Evolutionary conservation across 2,113 vertebrate genomes (phyloP).

Genomic region (Sapayoa aenigma): DNA sequence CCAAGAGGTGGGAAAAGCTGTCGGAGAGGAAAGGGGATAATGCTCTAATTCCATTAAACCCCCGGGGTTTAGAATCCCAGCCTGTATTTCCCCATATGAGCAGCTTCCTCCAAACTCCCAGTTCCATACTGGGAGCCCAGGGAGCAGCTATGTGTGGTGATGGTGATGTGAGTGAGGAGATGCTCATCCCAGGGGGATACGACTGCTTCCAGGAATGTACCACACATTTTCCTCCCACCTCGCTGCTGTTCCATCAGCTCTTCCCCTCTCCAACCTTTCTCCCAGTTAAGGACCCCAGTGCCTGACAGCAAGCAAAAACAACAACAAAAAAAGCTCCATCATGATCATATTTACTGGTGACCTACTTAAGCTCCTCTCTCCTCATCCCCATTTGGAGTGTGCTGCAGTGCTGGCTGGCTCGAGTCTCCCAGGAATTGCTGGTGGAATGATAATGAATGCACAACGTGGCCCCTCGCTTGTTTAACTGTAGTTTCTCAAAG

Average conservation of each 20-base stretch:
- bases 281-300: not conserved
- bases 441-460: slow-evolving; percentile 23
- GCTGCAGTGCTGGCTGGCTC: not conserved
- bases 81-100: not conserved
- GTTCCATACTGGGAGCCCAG: accelerated
- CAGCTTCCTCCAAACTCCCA: not conserved
- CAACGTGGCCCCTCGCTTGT: not conserved
- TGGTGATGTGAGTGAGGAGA: accelerated
- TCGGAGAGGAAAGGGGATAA: not conserved
- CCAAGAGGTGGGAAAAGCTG: not conserved
- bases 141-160: not conserved
- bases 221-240: not conserved
- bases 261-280: not conserved
- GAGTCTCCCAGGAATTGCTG: not conserved
- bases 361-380: slow-evolving; percentile 40
- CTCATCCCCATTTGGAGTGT: not conserved
- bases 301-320: not conserved
- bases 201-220: not conserved
- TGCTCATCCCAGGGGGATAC: not conserved
- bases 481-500: not conserved
- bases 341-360: slow-evolving; percentile 1
- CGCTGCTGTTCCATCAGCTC: accelerated
- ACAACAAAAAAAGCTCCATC: not conserved
- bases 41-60: not conserved
- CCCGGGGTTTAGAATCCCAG: not conserved